Percentiles rank a stretch among this genome's conserved stretches.
These are phyloP conservation scores for Brachionus koreanus DNA, from an alignment of 1,140 invertebrate species.

Conservation along the genomic window DNA sequence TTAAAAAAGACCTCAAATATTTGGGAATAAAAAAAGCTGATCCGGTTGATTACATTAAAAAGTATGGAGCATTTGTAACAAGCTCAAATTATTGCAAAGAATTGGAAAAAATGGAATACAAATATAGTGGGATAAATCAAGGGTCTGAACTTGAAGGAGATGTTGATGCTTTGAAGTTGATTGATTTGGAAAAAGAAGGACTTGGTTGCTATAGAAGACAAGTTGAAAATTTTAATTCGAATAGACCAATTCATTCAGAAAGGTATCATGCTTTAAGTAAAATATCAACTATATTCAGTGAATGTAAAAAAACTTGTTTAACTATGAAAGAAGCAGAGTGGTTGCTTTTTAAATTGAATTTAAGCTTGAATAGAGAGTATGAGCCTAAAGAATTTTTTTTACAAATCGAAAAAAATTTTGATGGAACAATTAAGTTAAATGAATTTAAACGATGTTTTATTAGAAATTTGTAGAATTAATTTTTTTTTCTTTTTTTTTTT, in stretches of 20 bases:
- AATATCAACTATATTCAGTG: background rate
- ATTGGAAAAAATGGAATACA: background rate
- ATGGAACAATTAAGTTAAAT: background rate
- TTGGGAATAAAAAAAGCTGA: conserved; percentile 11
- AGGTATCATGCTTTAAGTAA: background rate
- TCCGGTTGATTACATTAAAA: background rate
- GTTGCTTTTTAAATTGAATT: background rate
- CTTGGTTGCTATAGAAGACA: background rate
- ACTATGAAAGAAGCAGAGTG: background rate
- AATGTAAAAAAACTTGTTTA: background rate
- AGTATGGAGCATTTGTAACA: background rate
- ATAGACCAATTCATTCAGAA: background rate
- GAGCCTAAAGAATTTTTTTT: background rate
- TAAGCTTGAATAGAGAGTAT: background rate
- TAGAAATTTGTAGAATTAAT: background rate
- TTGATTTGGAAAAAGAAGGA: conserved; percentile 28
- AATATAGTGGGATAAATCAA: background rate
- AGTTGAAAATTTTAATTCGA: background rate
- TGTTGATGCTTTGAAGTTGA: background rate
- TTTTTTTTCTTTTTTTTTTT: no score
- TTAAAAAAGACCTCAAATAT: conserved; percentile 11
- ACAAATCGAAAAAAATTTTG: background rate
- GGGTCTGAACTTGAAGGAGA: background rate
- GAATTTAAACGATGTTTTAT: background rate
- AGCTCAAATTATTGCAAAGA: background rate